Base-by-base conservation (phyloP, 2,888 invertebrate genomes). In the Caenorhabditis zanzibari region DNA sequence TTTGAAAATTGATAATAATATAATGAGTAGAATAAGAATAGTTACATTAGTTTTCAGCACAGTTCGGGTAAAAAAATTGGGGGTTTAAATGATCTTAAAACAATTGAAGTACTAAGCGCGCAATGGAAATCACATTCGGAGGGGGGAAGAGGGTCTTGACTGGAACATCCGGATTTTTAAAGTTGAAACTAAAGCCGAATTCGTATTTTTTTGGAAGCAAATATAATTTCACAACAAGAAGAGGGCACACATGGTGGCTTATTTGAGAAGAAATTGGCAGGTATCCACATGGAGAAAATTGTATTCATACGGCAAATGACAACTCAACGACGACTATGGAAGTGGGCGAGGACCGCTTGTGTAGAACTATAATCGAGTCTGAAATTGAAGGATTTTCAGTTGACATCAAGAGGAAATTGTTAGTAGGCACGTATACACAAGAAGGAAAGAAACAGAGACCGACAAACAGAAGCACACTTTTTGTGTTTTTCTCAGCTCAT, bases 321-420 rank as follows among this genome's bases (percentile, higher is more conserved):
- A 58, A 44, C 7, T 63, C 16, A 24, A 61, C 24, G 61, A 38
- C 22, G 61, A 41, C 61, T 61, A 61, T 7, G 16, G 61, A 61
- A 26, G 22, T 61, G 28, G 28, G 4, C 44, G 35, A 19, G 12
- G 26, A 26, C 24, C 1, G 58, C 24, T 49, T 32, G 49, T 2
- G 32, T 47, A 56, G 44, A 24, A 44, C 69, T 75, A 81, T 81
- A 81, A 75, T 81, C 81, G 81, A 38, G 81, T 81, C 81, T 81
- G 81, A 75, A 81, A 81, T 26, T 59, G 7, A 14, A 54, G 35
- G 12, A 35, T 56, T 56, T 35, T 41, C 14, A 16, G 19, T 38
- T 6, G 28, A 32, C 24, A 44, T 47, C 2, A 7, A 1, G 19
- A 19, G 5, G 5, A 22, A n/a, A 22, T 24, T 9, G 54, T 54